Conservation (phyloP, 2,888 invertebrate species). For the Archips xylosteana region DNA sequence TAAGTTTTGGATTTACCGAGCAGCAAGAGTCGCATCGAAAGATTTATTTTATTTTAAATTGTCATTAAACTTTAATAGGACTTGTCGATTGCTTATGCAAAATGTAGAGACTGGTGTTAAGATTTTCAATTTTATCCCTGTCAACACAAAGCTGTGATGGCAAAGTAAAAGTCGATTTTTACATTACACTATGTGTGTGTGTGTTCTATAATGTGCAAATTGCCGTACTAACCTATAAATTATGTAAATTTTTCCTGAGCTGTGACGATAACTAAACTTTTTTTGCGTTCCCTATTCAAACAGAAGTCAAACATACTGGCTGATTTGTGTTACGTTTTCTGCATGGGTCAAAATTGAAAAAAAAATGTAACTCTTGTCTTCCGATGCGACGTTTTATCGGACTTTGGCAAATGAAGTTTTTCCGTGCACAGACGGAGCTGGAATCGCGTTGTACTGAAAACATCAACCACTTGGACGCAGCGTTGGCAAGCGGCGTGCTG, state of each 20-base stretch:
- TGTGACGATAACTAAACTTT: too few species aligned
- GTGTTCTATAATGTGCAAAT: too few species aligned
- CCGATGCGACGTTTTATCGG: slow-evolving; percentile 38
- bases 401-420: slow-evolving; percentile 56
- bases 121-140: background rate
- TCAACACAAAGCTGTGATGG: background rate
- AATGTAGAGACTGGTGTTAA: background rate
- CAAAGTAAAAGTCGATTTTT: too few species aligned
- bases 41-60: background rate
- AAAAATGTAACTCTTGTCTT: background rate
- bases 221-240: too few species aligned
- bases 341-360: background rate
- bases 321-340: background rate
- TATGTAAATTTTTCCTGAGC: too few species aligned
- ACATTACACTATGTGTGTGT: too few species aligned
- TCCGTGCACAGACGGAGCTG: slow-evolving; percentile 91
- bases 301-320: background rate
- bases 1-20: slow-evolving; percentile 13
- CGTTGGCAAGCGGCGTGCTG: slow-evolving; percentile 85
- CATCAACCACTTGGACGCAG: slow-evolving; percentile 91
- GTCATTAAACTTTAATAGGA: background rate
- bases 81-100: background rate
- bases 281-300: background rate
- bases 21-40: slow-evolving; percentile 34
- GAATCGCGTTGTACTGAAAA: slow-evolving; percentile 94